Percentiles rank a stretch among this genome's conserved stretches.
These are phyloP conservation scores for Scaptomyza reducta DNA, from an alignment of 2,888 invertebrate species.

Conservation along the genomic window DNA sequence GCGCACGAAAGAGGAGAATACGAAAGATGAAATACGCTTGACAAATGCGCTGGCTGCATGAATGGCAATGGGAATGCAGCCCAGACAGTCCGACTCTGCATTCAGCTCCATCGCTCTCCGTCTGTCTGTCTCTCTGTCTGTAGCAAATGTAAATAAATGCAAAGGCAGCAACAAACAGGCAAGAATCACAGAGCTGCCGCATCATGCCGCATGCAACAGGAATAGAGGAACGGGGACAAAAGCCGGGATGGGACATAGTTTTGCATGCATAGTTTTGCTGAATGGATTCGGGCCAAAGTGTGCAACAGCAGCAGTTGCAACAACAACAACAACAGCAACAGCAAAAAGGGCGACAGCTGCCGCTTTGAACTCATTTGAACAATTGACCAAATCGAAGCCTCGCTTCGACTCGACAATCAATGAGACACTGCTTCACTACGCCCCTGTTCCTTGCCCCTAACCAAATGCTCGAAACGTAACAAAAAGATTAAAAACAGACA, in stretches of 20 bases:
- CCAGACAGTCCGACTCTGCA: constrained; percentile 48
- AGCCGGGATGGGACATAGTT: constrained; percentile 32
- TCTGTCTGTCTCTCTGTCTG: constrained; percentile 18
- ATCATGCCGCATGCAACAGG: constrained; percentile 35
- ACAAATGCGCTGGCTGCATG: constrained; percentile 43
- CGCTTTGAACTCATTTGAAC: constrained; percentile 70
- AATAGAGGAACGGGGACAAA: neutral
- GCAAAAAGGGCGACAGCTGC: constrained; percentile 71
- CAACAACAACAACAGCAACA: constrained; percentile 4
- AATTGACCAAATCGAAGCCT: constrained; percentile 73
- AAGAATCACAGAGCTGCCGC: constrained; percentile 32
- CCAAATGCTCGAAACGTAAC: constrained; percentile 48
- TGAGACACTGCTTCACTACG: constrained; percentile 18
- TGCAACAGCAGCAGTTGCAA: constrained; percentile 26
- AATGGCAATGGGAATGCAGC: constrained; percentile 55
- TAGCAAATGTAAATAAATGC: constrained; percentile 75
- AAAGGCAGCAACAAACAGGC: constrained; percentile 35
- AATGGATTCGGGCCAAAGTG: constrained; percentile 62
- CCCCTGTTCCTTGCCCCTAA: constrained; percentile 1
- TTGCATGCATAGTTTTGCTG: constrained; percentile 62
- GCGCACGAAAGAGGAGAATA: constrained; percentile 25
- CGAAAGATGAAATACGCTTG: constrained; percentile 50
- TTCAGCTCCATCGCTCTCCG: constrained; percentile 24
- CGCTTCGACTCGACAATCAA: constrained; percentile 44
- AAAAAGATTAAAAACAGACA: constrained; percentile 59